Evolutionary conservation across 2,888 invertebrate genomes (phyloP).

Genomic region (Pantelozetes paolii): DNA sequence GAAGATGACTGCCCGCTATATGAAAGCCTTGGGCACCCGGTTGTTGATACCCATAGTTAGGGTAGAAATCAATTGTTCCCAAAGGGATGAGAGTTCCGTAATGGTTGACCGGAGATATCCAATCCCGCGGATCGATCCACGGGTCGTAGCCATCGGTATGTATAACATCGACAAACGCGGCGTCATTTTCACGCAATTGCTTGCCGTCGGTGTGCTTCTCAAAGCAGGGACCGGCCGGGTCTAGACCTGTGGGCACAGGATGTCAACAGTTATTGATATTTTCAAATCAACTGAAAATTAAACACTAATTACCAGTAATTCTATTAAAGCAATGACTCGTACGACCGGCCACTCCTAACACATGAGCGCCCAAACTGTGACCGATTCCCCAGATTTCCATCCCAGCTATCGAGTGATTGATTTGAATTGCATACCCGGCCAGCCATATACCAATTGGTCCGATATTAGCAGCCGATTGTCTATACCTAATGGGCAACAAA

Average conservation of each 20-base stretch:
- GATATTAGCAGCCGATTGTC: conserved; percentile 37
- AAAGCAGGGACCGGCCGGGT: conserved; percentile 40
- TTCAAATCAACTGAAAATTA: not conserved
- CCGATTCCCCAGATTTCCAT: conserved; percentile 34
- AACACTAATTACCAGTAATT: conserved; percentile 30
- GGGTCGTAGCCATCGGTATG: conserved; percentile 40
- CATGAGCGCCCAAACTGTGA: conserved; percentile 40
- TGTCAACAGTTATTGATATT: not conserved
- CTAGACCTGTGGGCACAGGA: conserved; percentile 13
- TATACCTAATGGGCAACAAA: conserved; percentile 25
- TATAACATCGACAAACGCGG: conserved; percentile 38
- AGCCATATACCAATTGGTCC: conserved; percentile 35
- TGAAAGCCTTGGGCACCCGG: conserved; percentile 38
- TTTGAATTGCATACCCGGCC: not conserved
- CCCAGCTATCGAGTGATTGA: not conserved
- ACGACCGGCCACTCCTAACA: conserved; percentile 38
- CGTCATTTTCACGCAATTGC: conserved; percentile 17
- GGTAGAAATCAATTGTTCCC: conserved; percentile 38
- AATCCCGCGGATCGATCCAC: conserved; percentile 35
- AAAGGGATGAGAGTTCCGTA: conserved; percentile 37
- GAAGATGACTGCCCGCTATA: conserved; percentile 36
- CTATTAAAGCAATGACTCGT: not conserved
- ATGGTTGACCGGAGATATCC: conserved; percentile 39
- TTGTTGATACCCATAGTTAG: conserved; percentile 39
- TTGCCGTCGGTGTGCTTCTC: conserved; percentile 6